Evolutionary conservation across 2,797 vertebrate species (phyloP), one percentile per base, ranked within the genome.

Genomic region (Oreortyx pictus): DNA sequence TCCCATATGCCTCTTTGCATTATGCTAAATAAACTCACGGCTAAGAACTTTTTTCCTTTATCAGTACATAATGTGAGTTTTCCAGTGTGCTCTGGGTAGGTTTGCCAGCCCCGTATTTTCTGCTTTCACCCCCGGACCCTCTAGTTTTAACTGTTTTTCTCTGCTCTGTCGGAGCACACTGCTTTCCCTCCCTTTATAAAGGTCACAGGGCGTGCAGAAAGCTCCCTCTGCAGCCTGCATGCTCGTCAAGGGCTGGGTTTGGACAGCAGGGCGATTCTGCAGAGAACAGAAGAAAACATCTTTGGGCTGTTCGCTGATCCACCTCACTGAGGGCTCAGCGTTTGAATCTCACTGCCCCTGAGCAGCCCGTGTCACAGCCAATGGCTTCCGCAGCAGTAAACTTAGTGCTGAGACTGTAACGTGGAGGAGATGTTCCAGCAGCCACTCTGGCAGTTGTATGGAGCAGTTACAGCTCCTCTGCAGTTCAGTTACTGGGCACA

Each of bases 101-200:
- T 89, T 88, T 91, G 74, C 68, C 82, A 95, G 56, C 24, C 62
- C 56, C 50, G 7, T 15, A 7, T 47, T 90, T 90, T 70, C 70
- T 81, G 18, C 78, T 82, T 94, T 79, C 56, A 64, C 66, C 37
- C 22, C 14, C n/a, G 33, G 31, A 43, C 25, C 9, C 10, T 33
- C 76, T 92, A n/a, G 0, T 60, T 80, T 85, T 82, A 76, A 89
- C 75, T 84, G 47, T 57, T 57, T 14, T 13, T 41, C 39, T 41
- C 39, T 41, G 39, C 39, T 95, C 66, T 47, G 0, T 60, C 71
- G 84, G 80, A 89, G 77, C 74, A 56, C 56, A 14, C 35, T 0
- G 16, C 49, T 70, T 43, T 16, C 54, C 18, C 41, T 74, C n/a
- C 33, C 31, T 67, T 71, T 78, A 24, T 52, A 89, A 92, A 89